Conservation (phyloP, 2,888 invertebrate genomes). For the Octonoba sinensis region DNA sequence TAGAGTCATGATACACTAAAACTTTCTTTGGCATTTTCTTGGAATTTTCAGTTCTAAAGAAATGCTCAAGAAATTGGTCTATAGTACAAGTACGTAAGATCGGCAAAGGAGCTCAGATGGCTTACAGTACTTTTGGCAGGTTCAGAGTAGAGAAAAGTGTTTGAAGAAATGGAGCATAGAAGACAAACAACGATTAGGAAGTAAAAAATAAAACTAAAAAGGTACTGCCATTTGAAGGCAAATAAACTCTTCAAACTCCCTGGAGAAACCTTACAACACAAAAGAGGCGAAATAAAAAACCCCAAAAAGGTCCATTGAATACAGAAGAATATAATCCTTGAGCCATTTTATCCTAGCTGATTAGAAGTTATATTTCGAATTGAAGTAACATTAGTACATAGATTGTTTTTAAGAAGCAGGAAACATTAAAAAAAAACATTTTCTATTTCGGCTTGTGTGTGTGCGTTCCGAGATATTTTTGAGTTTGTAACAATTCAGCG, state of each 20-base stretch:
- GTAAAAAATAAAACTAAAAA: slow-evolving; percentile 34
- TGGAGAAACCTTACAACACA: slow-evolving; percentile 23
- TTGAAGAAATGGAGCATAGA: slow-evolving; percentile 58
- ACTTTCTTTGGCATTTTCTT: too few species aligned
- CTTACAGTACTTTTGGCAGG: slow-evolving; percentile 27
- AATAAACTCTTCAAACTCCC: slow-evolving; percentile 54
- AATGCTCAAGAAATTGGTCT: too few species aligned
- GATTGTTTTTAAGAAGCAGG: too few species aligned
- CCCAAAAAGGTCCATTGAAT: slow-evolving; percentile 31
- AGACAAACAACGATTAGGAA: slow-evolving; percentile 60
- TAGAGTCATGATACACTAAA: too few species aligned
- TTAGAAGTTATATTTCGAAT: too few species aligned
- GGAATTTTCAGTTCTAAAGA: too few species aligned
- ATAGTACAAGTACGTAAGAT: background rate
- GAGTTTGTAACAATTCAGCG: too few species aligned
- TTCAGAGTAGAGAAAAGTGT: slow-evolving; percentile 53
- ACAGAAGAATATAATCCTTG: slow-evolving; percentile 8
- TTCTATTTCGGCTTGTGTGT: too few species aligned
- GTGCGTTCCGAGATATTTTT: too few species aligned
- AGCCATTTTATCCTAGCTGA: background rate
- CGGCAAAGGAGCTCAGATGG: slow-evolving; percentile 46
- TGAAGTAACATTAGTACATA: too few species aligned
- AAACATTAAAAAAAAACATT: too few species aligned
- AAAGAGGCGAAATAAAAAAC: slow-evolving; percentile 33
- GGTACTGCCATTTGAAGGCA: slow-evolving; percentile 49